Evolutionary conservation across 2,113 vertebrate genomes (phyloP).

Genomic region (Sigmodon hispidus): DNA sequence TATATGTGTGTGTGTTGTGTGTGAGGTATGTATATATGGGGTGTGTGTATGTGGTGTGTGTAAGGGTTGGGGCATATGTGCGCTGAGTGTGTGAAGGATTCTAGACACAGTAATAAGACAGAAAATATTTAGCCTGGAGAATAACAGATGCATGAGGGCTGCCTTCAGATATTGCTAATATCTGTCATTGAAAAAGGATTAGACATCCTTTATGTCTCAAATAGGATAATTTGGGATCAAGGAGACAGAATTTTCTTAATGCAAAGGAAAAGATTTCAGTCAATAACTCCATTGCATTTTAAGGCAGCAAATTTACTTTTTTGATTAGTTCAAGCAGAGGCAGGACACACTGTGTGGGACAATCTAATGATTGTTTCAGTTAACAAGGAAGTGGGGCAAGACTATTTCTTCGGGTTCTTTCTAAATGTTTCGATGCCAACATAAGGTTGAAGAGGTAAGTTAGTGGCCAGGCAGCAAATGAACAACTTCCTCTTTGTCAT

Average conservation of each 20-base stretch:
- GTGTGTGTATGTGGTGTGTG: not conserved
- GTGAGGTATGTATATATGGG: not conserved
- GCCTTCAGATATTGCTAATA: not conserved
- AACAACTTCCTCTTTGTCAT: not conserved
- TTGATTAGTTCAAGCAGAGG: not conserved
- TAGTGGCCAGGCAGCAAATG: not conserved
- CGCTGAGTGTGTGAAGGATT: not conserved
- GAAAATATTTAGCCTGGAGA: not conserved
- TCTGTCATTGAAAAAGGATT: not conserved
- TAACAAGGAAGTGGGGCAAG: not conserved
- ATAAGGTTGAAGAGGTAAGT: conserved; percentile 37
- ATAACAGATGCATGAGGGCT: not conserved
- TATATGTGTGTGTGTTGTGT: not conserved
- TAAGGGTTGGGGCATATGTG: no score
- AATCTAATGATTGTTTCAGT: not conserved
- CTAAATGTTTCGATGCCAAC: not conserved
- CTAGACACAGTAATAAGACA: not conserved
- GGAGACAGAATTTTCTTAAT: conserved; percentile 19
- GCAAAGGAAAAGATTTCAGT: not conserved
- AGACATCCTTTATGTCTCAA: not conserved
- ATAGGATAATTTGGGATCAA: not conserved
- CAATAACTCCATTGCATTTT: not conserved
- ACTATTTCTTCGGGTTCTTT: not conserved
- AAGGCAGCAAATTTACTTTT: not conserved
- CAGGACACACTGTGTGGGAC: not conserved